These are phyloP conservation scores for Spodoptera littoralis DNA, from an alignment of 2,888 invertebrate species.

Conservation along the genomic window DNA sequence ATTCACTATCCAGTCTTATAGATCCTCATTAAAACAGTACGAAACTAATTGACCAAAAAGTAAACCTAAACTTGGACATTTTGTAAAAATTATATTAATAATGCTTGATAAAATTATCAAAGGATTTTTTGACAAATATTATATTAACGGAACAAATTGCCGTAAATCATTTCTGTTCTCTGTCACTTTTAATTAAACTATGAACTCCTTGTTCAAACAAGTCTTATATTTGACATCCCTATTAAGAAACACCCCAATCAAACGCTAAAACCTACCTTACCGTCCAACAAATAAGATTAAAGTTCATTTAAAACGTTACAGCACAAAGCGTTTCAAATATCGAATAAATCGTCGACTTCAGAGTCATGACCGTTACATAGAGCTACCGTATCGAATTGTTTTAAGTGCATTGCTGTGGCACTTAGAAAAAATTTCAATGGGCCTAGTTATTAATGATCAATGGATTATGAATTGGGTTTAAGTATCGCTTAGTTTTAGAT, in stretches of 20 bases:
- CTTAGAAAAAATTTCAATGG: constrained; percentile 10
- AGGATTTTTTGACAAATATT: constrained; percentile 32
- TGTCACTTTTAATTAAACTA: constrained; percentile 56
- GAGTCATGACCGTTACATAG: constrained; percentile 27
- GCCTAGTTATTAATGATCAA: constrained; percentile 37
- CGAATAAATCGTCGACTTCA: constrained; percentile 46
- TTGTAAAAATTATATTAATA: constrained; percentile 20
- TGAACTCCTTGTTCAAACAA: constrained; percentile 49
- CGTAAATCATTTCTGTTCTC: constrained; percentile 46
- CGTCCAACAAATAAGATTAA: background rate
- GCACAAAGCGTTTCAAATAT: constrained; percentile 51
- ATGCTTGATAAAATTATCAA: constrained; percentile 25
- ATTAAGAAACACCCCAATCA: constrained; percentile 33
- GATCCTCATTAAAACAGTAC: too few species aligned
- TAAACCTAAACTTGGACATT: too few species aligned
- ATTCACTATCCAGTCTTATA: too few species aligned
- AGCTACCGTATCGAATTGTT: constrained; percentile 29
- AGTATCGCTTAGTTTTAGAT: constrained; percentile 24
- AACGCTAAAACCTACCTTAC: constrained; percentile 19
- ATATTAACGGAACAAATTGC: constrained; percentile 32
- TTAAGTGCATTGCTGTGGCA: constrained; percentile 35
- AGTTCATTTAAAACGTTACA: constrained; percentile 6
- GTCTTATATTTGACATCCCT: constrained; percentile 47
- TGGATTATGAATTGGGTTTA: constrained; percentile 31
- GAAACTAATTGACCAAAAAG: too few species aligned